A percentile compares a stretch with the other conserved stretches of the same genome.
phyloP scores from a whole-genome alignment of 1,140 invertebrate species.

The Lasaia peninsularis region DNA sequence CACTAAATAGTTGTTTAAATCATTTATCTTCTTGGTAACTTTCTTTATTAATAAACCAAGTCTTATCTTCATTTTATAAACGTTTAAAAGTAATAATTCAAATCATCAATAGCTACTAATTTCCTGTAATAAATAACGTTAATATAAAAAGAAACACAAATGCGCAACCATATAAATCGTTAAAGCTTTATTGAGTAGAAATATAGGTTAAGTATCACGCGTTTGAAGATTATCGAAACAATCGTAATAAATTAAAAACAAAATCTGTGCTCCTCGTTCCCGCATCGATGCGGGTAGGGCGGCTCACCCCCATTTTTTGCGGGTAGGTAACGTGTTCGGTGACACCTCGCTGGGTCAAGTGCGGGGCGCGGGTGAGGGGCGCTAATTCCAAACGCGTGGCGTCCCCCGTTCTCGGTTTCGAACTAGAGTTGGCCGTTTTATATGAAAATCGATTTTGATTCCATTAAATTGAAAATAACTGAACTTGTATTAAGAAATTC shows the following conservation, averaged over 20 bases:
- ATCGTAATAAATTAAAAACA: constrained; percentile 66
- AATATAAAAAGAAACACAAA: constrained; percentile 9
- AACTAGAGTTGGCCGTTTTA: neutral
- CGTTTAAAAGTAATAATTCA: neutral
- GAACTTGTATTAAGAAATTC: too few species aligned
- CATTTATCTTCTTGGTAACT: neutral
- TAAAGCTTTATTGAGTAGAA: constrained; percentile 8
- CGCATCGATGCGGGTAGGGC: constrained; percentile 23
- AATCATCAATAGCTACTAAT: constrained; percentile 1
- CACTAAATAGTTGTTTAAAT: neutral
- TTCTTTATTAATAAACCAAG: neutral
- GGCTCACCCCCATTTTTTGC: constrained; percentile 49
- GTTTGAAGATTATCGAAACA: constrained; percentile 48
- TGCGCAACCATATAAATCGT: constrained; percentile 5
- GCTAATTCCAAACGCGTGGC: constrained; percentile 67
- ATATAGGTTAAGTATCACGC: constrained; percentile 26
- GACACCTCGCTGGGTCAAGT: constrained; percentile 69
- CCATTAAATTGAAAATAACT: neutral
- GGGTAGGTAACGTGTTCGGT: constrained; percentile 61
- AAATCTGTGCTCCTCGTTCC: constrained; percentile 47
- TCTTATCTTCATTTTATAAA: too few species aligned
- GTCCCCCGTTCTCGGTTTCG: constrained; percentile 29
- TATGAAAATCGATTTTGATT: neutral
- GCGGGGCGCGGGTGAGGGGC: constrained; percentile 37
- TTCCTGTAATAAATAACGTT: constrained; percentile 9